A percentile compares a stretch with the other conserved stretches of the same genome.
These are phyloP conservation scores for Cataglyphis albicans DNA, from an alignment of 2,888 invertebrate species.

Conservation along the genomic window DNA sequence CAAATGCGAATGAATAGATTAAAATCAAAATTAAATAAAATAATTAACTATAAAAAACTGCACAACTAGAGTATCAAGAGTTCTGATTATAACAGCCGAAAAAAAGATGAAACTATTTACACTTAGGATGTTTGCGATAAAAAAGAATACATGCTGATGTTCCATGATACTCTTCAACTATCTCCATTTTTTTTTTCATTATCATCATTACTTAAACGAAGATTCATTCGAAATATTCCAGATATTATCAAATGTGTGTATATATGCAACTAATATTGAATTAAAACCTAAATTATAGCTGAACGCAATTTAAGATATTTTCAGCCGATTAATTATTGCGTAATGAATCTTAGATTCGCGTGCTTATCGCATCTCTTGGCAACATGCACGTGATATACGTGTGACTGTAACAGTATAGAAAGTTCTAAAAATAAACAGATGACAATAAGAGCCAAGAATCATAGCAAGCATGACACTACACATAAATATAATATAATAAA, in stretches of 20 bases:
- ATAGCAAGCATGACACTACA: slow-evolving; percentile 7
- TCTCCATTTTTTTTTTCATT: background rate
- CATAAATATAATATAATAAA: slow-evolving; percentile 9
- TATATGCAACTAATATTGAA: slow-evolving; percentile 12
- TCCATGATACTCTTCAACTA: background rate
- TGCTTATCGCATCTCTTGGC: slow-evolving; percentile 24
- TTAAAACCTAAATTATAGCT: slow-evolving; percentile 25
- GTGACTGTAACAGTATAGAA: background rate
- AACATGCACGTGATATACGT: background rate
- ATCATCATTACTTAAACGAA: slow-evolving; percentile 18
- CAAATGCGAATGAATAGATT: slow-evolving; percentile 13
- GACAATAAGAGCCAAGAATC: slow-evolving; percentile 40
- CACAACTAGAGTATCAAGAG: slow-evolving; percentile 1
- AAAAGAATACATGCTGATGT: slow-evolving; percentile 16
- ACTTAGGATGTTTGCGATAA: slow-evolving; percentile 23
- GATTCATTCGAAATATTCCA: slow-evolving; percentile 34
- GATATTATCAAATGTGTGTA: background rate
- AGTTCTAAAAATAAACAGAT: slow-evolving; percentile 44
- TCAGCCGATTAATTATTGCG: slow-evolving; percentile 7
- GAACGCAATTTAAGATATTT: background rate
- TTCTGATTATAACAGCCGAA: background rate
- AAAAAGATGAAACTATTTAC: slow-evolving; percentile 54
- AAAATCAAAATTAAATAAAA: slow-evolving; percentile 19
- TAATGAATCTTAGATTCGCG: slow-evolving; percentile 15
- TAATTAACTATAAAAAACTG: slow-evolving; percentile 18